phyloP scores from a whole-genome alignment of 2,888 invertebrate genomes.

The Bombyx huttoni region DNA sequence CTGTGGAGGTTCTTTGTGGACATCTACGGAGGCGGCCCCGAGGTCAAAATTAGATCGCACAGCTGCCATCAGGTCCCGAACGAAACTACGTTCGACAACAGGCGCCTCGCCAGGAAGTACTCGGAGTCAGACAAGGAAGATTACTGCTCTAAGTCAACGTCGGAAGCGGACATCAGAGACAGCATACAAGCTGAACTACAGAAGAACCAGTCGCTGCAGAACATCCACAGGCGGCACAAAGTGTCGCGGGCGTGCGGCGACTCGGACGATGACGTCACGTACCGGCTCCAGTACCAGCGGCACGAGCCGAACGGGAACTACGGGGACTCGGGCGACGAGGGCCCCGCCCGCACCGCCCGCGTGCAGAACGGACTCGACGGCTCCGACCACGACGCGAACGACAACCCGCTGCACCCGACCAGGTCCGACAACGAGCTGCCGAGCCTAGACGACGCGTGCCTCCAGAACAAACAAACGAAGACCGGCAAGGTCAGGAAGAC shows the following conservation, averaged over 20 bases:
- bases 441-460: constrained; percentile 48
- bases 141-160: constrained; percentile 51
- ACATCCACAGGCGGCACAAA: constrained; percentile 41
- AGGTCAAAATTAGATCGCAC: constrained; percentile 66
- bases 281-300: constrained; percentile 34
- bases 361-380: constrained; percentile 54
- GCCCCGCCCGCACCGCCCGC: constrained; percentile 27
- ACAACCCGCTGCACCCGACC: constrained; percentile 30
- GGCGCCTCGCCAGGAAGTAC: constrained; percentile 33
- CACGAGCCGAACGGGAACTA: constrained; percentile 51
- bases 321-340: constrained; percentile 47
- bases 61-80: background rate
- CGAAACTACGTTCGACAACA: constrained; percentile 6
- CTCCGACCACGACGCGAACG: constrained; percentile 53
- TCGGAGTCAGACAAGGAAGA: constrained; percentile 60
- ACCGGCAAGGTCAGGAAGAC: constrained; percentile 46
- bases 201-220: constrained; percentile 61
- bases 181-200: constrained; percentile 39
- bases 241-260: constrained; percentile 27
- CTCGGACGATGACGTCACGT: constrained; percentile 48
- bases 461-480: constrained; percentile 39
- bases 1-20: constrained; percentile 89
- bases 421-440: constrained; percentile 29
- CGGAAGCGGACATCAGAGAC: constrained; percentile 48
- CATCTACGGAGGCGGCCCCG: constrained; percentile 93